Percentiles rank a stretch among this genome's conserved stretches.
Evolutionary conservation across 2,113 vertebrate species (phyloP).

Genomic region (Oryzias woworae): DNA sequence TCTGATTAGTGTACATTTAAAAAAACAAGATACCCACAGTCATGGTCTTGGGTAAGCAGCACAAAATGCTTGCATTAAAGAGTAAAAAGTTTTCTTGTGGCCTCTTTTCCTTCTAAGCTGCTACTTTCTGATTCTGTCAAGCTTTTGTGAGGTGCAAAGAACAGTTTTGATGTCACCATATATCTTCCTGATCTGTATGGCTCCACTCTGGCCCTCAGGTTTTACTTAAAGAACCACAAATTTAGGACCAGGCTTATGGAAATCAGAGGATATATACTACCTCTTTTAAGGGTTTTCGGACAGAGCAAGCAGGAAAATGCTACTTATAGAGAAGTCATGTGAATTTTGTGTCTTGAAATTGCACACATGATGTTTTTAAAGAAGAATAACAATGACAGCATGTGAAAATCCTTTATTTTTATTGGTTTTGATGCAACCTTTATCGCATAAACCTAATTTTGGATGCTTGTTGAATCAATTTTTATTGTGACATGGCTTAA

Average conservation of each 20-base stretch:
- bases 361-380: not conserved
- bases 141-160: slow-evolving; percentile 59
- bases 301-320: slow-evolving; percentile 28
- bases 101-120: slow-evolving; percentile 22
- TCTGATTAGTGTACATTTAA: not conserved
- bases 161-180: slow-evolving; percentile 68
- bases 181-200: slow-evolving; percentile 70
- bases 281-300: slow-evolving; percentile 27
- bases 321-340: slow-evolving; percentile 47
- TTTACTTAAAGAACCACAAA: slow-evolving; percentile 58
- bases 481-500: not conserved
- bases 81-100: slow-evolving; percentile 7
- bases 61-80: slow-evolving; percentile 8
- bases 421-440: not conserved
- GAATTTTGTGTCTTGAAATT: slow-evolving; percentile 17
- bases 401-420: not conserved
- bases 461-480: not conserved
- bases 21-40: not conserved
- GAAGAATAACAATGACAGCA: not conserved
- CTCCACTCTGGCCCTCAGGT: slow-evolving; percentile 59
- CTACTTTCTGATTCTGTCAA: slow-evolving; percentile 48
- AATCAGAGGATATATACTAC: slow-evolving; percentile 66
- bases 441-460: not conserved
- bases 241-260: slow-evolving; percentile 67
- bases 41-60: not conserved